Conservation (phyloP, 1,140 invertebrate species). For the Manduca sexta region DNA sequence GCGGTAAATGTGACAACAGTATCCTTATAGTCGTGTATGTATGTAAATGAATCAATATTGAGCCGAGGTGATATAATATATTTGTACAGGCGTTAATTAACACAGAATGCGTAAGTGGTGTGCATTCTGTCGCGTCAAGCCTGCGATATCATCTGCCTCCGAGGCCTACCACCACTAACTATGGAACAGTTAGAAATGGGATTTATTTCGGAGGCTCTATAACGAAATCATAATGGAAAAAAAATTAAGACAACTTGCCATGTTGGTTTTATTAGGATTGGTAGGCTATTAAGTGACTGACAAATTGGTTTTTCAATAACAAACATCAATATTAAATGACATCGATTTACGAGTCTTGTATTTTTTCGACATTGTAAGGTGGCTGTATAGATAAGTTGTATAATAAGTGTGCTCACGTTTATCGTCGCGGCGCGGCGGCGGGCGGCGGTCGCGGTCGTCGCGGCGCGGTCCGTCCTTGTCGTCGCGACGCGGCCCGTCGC, state of each 20-base stretch:
- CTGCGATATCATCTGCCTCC: constrained; percentile 18
- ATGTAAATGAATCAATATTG: no score
- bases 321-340: no score
- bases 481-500: constrained; percentile 49
- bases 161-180: constrained; percentile 24
- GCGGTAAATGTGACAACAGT: no score
- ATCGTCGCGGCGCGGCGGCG: constrained; percentile 41
- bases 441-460: constrained; percentile 36
- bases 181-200: constrained; percentile 15
- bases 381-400: no score
- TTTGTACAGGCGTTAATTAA: constrained; percentile 20
- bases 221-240: background rate
- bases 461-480: constrained; percentile 34
- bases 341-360: no score
- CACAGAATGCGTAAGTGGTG: constrained; percentile 9
- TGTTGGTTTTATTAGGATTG: no score
- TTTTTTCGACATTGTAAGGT: no score
- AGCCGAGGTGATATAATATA: background rate
- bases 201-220: constrained; percentile 26
- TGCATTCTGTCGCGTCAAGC: constrained; percentile 13
- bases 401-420: constrained; percentile 34
- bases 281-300: no score
- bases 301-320: no score
- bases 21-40: no score
- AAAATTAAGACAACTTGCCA: no score